These are phyloP conservation scores for Incurvaria masculella DNA, from an alignment of 2,888 invertebrate genomes.

Conservation along the genomic window DNA sequence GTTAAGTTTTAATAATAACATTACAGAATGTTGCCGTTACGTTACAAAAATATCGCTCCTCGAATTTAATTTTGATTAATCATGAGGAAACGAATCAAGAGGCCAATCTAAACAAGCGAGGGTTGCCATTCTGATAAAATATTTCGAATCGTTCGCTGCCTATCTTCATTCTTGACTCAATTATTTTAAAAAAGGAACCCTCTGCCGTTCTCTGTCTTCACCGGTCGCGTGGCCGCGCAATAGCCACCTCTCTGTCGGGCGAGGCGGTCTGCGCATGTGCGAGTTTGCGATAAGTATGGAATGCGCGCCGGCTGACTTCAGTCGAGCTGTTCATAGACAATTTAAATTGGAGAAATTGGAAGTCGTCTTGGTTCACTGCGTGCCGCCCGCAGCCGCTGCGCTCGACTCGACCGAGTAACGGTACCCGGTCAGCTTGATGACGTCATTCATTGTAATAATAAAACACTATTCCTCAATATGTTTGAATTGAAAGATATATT, in stretches of 20 bases:
- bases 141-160: slow-evolving; percentile 43
- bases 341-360: slow-evolving; percentile 55
- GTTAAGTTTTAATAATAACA: no score
- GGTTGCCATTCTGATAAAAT: slow-evolving; percentile 48
- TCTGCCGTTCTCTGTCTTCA: slow-evolving; percentile 38
- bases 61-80: slow-evolving; percentile 26
- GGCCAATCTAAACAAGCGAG: slow-evolving; percentile 35
- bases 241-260: neutral
- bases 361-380: slow-evolving; percentile 19
- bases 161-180: slow-evolving; percentile 52
- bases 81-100: slow-evolving; percentile 44
- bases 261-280: neutral
- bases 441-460: neutral
- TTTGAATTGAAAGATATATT: no score
- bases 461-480: no score
- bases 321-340: slow-evolving; percentile 51
- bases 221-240: slow-evolving; percentile 13
- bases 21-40: no score
- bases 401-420: neutral
- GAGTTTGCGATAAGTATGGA: slow-evolving; percentile 41
- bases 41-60: neutral
- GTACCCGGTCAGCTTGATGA: neutral
- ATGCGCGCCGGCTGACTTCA: slow-evolving; percentile 51
- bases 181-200: slow-evolving; percentile 51
- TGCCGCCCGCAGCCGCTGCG: neutral